Evolutionary conservation across 2,797 vertebrate genomes (phyloP), one percentile per base, ranked within the genome.

Genomic region (Ctenosaura bakeri): DNA sequence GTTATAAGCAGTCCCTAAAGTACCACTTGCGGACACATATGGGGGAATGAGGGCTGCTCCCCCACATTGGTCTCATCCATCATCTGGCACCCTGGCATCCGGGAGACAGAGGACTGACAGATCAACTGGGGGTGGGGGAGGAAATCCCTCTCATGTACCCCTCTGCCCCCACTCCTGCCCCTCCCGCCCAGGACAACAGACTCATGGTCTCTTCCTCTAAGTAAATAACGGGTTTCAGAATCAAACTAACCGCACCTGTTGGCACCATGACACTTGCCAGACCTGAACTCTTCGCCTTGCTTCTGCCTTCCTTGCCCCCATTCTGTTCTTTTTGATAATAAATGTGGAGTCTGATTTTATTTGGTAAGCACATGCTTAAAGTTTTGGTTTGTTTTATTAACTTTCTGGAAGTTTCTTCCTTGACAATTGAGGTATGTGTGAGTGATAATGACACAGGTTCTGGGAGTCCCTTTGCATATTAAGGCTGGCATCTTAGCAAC

Each of bases 1-100:
- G 97, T 94, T 97, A 97, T 95, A 97, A 97, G 95, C 97, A 97
- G 97, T 97, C 97, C 46, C 97, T 97, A 94, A 97, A 97, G 96
- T 97, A 97, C 95, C 97, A 97, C 96, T 96, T 97, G 96, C 97
- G 97, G 96, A 97, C 97, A 95, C 97, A 97, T 95, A 96, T 97
- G 94, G 97, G 97, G 93, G 97, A 97, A 95, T 97, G 89, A 90
- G 32, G 79, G 52, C 13, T 5, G 8, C 22, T 50, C 54, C 16
- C 42, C 6, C 18, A n/a, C 20, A 7, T 24, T 29, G 7, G 9
- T n/a, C 73, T n/a, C 1, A 3, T 52, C 20, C 22, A 10, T 26
- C 32, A 7, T 24, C 69, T 69, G 8, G 22, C 22, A 26, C 83
- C 84, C 83, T 52, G 78, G 85, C n/a, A 46, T 54, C 24, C 0